Percentiles rank a stretch among this genome's conserved stretches.
Conservation (phyloP, 2,113 vertebrate genomes). For the Oreochromis tanganicae region DNA sequence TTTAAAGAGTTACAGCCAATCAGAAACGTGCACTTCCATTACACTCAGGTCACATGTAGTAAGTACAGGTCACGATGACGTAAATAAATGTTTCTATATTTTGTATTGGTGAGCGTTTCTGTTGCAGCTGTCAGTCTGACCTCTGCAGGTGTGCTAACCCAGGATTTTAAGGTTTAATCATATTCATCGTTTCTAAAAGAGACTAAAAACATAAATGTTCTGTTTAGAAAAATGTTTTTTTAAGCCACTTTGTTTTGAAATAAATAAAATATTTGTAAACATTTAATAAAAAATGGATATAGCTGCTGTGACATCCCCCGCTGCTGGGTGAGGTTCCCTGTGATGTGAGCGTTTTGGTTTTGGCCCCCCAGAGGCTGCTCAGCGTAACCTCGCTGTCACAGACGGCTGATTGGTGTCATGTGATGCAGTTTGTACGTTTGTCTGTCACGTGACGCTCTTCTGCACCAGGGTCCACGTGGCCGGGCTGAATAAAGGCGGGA, state of each 20-base stretch:
- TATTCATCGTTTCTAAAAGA: neutral
- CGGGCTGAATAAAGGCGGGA: slow-evolving; percentile 92
- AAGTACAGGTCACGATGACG: neutral
- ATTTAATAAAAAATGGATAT: neutral
- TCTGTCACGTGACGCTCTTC: neutral
- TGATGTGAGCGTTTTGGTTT: neutral
- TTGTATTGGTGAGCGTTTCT: rapidly evolving
- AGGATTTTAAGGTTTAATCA: neutral
- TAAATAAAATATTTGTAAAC: neutral
- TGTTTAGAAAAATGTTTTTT: neutral
- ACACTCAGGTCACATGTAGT: neutral
- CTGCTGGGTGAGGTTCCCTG: neutral
- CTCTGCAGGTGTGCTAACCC: neutral
- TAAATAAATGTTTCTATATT: neutral
- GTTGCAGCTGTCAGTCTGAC: neutral
- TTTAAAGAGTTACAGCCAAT: neutral
- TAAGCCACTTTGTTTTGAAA: neutral
- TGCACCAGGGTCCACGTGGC: slow-evolving; percentile 85
- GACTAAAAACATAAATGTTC: neutral
- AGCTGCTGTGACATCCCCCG: neutral
- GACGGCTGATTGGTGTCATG: neutral
- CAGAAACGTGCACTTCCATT: neutral
- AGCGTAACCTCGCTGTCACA: neutral
- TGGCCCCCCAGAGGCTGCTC: neutral
- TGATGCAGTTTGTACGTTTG: neutral